Evolutionary conservation across 1,140 invertebrate genomes (phyloP), one percentile per base, ranked within the genome.

Genomic region (Papilio polyxenes): DNA sequence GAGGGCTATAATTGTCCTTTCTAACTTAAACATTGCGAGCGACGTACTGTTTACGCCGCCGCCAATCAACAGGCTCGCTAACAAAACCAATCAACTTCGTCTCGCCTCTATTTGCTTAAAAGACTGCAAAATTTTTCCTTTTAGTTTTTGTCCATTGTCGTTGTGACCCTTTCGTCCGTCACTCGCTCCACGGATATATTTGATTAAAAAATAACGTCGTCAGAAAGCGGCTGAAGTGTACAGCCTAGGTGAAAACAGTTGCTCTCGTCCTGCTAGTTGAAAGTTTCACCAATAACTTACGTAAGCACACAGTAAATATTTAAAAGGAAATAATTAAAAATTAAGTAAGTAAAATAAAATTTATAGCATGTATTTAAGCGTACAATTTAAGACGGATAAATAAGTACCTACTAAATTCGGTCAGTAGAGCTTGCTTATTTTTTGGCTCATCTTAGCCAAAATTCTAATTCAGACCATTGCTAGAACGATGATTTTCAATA

Each of bases 171-270:
- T 93, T 93, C 92, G 91, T 90, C 89, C 92, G 92, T 93, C 93
- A 92, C 90, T 90, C 91, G 90, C 86, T 90, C 91, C 89, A 87
- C 87, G 93, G 93, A 94, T 94, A 94, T 94, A 95, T 95, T 95
- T 94, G 94, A 95, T 95, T 95, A 95, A 95, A 95, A 95, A 95
- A 95, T 95, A 95, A 95, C 92, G 93, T 94, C 94, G 93, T 93
- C 91, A 93, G 93, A 92, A 92, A 93, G 89, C 90, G 91, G 88
- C 87, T 10, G 78, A 48, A 69, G 78, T 23, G 37, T 40, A 69
- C 78, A 80, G 78, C 15, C 59, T 80, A 80, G 40, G 3, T 15
- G n/a, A 17, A 59, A 53, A 53, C 49, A 15, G 31, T 69, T 9
- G 17, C 31, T 65, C 31, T 59, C 56, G 10, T 31, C 13, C 23